phyloP scores from a whole-genome alignment of 2,888 invertebrate genomes.

The Matsumyia berberina region DNA sequence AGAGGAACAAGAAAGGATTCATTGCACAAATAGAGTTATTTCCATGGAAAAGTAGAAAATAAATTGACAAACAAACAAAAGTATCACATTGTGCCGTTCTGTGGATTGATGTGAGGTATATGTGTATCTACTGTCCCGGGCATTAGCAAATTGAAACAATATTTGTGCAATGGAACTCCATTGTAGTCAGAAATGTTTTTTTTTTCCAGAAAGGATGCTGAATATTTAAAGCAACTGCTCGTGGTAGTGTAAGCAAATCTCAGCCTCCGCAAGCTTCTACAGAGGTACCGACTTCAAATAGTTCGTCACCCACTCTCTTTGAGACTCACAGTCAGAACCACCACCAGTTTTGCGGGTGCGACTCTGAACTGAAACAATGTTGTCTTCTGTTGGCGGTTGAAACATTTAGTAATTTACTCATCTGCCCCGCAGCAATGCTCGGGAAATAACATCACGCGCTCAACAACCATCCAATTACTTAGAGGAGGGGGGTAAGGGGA shows the following conservation, averaged over 20 bases:
- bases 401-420: slow-evolving; percentile 11
- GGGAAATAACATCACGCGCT: slow-evolving; percentile 6
- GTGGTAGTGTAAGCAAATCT: no score
- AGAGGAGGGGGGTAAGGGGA: background rate
- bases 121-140: background rate
- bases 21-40: no score
- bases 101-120: background rate
- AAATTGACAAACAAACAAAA: slow-evolving; percentile 3
- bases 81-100: background rate
- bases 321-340: background rate
- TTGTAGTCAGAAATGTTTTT: no score
- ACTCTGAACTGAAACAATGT: no score
- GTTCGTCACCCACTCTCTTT: background rate
- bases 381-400: no score
- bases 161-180: no score
- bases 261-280: no score
- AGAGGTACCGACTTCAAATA: no score
- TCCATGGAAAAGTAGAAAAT: background rate
- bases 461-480: slow-evolving; percentile 38
- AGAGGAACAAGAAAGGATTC: no score
- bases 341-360: no score
- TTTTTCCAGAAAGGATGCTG: no score
- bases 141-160: slow-evolving; percentile 22
- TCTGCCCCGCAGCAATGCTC: slow-evolving; percentile 16
- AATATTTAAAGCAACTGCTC: no score